These are phyloP conservation scores for Anolis sagrei DNA, from an alignment of 2,113 vertebrate genomes.

Conservation along the genomic window DNA sequence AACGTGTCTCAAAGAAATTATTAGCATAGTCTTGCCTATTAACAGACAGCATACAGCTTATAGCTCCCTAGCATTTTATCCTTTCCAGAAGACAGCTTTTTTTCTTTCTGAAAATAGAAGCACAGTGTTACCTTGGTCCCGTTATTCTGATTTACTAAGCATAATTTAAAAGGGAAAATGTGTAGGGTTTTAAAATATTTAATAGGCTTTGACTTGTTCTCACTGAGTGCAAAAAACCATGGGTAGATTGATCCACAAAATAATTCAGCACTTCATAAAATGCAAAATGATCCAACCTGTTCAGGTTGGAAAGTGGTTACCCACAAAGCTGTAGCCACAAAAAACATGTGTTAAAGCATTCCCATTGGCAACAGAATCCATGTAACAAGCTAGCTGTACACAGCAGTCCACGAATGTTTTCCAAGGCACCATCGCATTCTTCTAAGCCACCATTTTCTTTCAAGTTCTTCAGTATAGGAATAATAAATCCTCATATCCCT, in stretches of 20 bases:
- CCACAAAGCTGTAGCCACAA: neutral
- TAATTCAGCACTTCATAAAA: neutral
- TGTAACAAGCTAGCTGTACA: neutral
- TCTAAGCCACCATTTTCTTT: neutral
- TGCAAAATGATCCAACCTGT: neutral
- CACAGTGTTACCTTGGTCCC: neutral
- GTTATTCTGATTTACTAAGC: constrained; percentile 20
- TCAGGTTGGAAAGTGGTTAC: neutral
- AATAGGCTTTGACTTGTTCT: neutral
- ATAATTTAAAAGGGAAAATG: neutral
- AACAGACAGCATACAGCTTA: constrained; percentile 26
- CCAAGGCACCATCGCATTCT: neutral
- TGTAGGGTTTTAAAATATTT: neutral
- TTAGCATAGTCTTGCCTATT: constrained; percentile 35
- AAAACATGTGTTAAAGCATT: neutral
- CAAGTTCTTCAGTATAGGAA: neutral
- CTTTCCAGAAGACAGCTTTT: neutral
- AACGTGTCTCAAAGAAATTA: constrained; percentile 49
- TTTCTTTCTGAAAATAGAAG: neutral
- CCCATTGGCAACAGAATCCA: neutral
- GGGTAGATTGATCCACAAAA: neutral
- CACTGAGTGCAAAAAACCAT: neutral
- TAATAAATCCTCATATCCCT: neutral
- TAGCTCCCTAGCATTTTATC: constrained; percentile 58
- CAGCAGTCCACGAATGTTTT: neutral